phyloP scores from a whole-genome alignment of 2,113 vertebrate species.

The Neopipo cinnamomea region DNA sequence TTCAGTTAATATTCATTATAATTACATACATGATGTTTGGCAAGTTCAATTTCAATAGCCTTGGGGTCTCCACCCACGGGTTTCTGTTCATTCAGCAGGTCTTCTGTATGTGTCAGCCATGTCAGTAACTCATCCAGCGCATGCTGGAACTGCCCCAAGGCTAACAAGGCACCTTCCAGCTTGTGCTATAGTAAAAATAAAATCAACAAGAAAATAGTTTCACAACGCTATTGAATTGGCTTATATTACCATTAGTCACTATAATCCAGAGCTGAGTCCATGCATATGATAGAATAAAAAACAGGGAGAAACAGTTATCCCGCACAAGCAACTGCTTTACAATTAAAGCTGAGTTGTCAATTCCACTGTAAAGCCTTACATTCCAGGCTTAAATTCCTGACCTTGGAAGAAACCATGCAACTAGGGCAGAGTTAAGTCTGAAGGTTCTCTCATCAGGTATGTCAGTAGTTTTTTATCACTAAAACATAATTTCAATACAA shows the following conservation, averaged over 20 bases:
- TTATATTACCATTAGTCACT: background rate
- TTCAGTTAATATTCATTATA: background rate
- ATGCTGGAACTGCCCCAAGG: conserved; percentile 96
- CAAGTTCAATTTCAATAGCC: conserved; percentile 96
- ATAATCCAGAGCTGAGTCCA: background rate
- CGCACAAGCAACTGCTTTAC: background rate
- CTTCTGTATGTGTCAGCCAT: conserved; percentile 94
- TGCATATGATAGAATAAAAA: background rate
- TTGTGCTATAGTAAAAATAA: conserved; percentile 85
- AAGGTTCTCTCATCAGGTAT: background rate
- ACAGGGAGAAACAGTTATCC: background rate
- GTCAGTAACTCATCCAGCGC: conserved; percentile 93
- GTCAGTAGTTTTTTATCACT: background rate
- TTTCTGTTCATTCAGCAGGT: conserved; percentile 90
- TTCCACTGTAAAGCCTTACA: background rate
- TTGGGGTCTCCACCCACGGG: conserved; percentile 92
- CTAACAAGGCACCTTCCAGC: conserved; percentile 92
- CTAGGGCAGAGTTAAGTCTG: background rate
- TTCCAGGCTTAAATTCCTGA: conserved; percentile 3
- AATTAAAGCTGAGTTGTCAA: conserved; percentile 3
- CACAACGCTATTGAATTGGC: background rate
- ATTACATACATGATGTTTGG: conserved; percentile 94
- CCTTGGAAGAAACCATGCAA: background rate
- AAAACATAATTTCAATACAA: background rate
- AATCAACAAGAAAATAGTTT: conserved; percentile 10